Conservation (phyloP, 2,113 vertebrate species). For the Forbesichthys agassizii region DNA sequence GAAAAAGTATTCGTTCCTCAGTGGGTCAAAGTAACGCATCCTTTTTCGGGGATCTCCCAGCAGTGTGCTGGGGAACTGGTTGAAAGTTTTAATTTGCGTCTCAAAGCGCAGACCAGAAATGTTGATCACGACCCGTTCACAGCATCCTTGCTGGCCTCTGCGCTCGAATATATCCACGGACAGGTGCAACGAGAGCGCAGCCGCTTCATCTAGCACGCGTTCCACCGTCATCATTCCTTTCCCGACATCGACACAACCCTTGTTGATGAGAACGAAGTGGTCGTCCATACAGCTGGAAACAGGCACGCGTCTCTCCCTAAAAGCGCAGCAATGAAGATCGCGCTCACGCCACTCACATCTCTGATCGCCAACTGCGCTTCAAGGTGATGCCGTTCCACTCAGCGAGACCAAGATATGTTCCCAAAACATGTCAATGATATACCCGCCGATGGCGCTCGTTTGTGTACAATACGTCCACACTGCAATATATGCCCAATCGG, state of each 20-base stretch:
- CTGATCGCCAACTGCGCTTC: constrained; percentile 44
- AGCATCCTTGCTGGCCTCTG: constrained; percentile 80
- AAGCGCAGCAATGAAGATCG: constrained; percentile 49
- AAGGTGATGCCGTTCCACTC: constrained; percentile 57
- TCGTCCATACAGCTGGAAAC: constrained; percentile 87
- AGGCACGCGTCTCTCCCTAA: constrained; percentile 72
- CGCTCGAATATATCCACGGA: constrained; percentile 70
- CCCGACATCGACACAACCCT: constrained; percentile 77
- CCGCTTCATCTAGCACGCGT: constrained; percentile 83
- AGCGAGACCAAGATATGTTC: constrained; percentile 37
- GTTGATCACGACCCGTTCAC: constrained; percentile 94
- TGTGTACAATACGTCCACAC: constrained; percentile 70
- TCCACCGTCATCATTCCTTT: constrained; percentile 87
- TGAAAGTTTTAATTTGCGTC: constrained; percentile 95
- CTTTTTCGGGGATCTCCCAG: constrained; percentile 93
- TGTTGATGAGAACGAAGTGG: constrained; percentile 77
- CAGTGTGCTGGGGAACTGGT: constrained; percentile 94
- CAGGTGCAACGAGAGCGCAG: constrained; percentile 69
- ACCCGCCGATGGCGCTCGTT: constrained; percentile 72
- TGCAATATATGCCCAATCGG: constrained; percentile 53
- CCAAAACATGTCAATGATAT: constrained; percentile 56
- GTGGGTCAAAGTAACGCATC: constrained; percentile 97
- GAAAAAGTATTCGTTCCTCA: constrained; percentile 98
- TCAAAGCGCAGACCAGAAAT: constrained; percentile 96
- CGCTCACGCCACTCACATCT: constrained; percentile 35